Percentiles rank a stretch among this genome's conserved stretches.
These are phyloP conservation scores for Nasonia giraulti DNA, from an alignment of 1,140 invertebrate genomes.

Conservation along the genomic window DNA sequence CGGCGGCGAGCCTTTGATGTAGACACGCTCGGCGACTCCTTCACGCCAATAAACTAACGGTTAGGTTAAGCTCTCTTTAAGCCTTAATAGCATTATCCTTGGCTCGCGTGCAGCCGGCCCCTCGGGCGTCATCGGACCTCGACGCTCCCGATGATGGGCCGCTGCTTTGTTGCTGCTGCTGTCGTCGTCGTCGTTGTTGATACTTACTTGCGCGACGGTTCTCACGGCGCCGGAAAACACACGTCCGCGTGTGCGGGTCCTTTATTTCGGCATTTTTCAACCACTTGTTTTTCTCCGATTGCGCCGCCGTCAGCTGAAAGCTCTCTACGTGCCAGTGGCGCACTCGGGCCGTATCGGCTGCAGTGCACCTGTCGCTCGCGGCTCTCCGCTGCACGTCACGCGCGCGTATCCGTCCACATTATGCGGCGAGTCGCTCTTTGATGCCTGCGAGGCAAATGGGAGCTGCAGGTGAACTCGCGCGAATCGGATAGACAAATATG, in stretches of 20 bases:
- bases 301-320: too few species aligned
- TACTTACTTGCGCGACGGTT: too few species aligned
- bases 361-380: background rate
- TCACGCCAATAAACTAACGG: conserved; percentile 73
- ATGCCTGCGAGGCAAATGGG: background rate
- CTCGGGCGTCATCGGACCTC: background rate
- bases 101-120: conserved; percentile 52
- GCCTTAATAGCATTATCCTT: conserved; percentile 70
- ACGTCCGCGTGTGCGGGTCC: too few species aligned
- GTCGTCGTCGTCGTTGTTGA: too few species aligned
- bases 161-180: too few species aligned
- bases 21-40: conserved; percentile 70
- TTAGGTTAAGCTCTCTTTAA: conserved; percentile 69
- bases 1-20: conserved; percentile 67
- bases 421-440: background rate
- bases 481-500: too few species aligned
- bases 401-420: background rate
- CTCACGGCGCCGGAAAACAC: too few species aligned
- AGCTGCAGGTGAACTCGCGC: too few species aligned
- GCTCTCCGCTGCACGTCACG: too few species aligned
- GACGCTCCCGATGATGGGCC: background rate
- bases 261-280: too few species aligned
- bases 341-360: background rate
- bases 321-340: background rate
- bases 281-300: too few species aligned